These are phyloP conservation scores for Proctacanthus coquilletti DNA, from an alignment of 1,140 invertebrate genomes.

Conservation along the genomic window DNA sequence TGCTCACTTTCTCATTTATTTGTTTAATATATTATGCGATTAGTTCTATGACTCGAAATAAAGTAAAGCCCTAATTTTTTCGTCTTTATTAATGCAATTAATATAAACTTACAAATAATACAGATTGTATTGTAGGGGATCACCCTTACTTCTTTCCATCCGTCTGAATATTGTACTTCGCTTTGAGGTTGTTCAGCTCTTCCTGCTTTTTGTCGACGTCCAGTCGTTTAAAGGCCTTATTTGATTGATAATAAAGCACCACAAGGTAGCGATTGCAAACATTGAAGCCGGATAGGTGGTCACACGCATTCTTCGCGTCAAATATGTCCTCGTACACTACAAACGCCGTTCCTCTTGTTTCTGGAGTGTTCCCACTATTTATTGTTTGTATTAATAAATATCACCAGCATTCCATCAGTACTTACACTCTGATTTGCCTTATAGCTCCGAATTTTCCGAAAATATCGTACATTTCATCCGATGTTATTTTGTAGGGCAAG, in stretches of 20 bases:
- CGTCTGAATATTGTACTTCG: constrained; percentile 83
- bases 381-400: constrained; percentile 2
- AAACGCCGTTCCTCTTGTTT: constrained; percentile 96
- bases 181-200: constrained; percentile 91
- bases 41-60: too few relatives aligned
- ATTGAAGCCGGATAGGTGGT: constrained; percentile 97
- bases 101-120: too few relatives aligned
- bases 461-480: constrained; percentile 99
- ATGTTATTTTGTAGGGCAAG: constrained; percentile 97
- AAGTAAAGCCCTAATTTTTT: too few relatives aligned
- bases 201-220: constrained; percentile 95
- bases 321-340: constrained; percentile 99
- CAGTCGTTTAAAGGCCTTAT: constrained; percentile 90
- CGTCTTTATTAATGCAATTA: too few relatives aligned
- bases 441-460: constrained; percentile 99
- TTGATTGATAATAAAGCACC: constrained; percentile 91
- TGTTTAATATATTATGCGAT: too few relatives aligned
- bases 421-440: constrained; percentile 94
- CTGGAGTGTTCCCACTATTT: constrained; percentile 84
- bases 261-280: constrained; percentile 97
- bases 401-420: constrained; percentile 27
- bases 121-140: too few relatives aligned
- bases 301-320: constrained; percentile 99
- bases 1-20: too few relatives aligned
- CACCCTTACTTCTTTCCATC: too few relatives aligned